These are phyloP conservation scores for Panagrolaimus sp. DNA, from an alignment of 1,140 invertebrate species.

Conservation along the genomic window DNA sequence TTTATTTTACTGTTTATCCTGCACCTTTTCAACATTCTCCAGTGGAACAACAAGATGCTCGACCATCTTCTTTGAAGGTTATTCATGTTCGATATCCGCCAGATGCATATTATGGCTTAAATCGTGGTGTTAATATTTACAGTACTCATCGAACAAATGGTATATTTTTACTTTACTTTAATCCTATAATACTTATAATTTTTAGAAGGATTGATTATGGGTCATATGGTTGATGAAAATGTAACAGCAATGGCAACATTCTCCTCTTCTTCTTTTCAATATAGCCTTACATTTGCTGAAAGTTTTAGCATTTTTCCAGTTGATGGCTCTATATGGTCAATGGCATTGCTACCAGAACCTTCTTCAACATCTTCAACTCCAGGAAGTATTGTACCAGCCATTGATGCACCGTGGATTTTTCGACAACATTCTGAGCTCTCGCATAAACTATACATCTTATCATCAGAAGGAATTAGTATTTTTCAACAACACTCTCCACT, in stretches of 20 bases:
- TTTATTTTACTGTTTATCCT: neutral
- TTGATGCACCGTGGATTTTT: neutral
- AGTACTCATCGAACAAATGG: neutral
- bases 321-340: neutral
- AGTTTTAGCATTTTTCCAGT: neutral
- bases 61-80: neutral
- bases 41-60: neutral
- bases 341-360: neutral
- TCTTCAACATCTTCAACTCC: neutral
- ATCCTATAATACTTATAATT: neutral
- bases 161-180: neutral
- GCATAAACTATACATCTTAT: neutral
- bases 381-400: neutral
- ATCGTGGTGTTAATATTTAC: slow-evolving; percentile 6
- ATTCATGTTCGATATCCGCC: slow-evolving; percentile 2
- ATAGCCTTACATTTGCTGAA: neutral
- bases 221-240: neutral
- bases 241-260: neutral
- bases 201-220: neutral
- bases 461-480: neutral
- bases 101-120: neutral
- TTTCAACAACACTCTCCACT: neutral
- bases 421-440: neutral
- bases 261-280: neutral
- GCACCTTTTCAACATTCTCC: neutral